Evolutionary conservation across 2,113 vertebrate species (phyloP).

Genomic region (Heteronetta atricapilla): DNA sequence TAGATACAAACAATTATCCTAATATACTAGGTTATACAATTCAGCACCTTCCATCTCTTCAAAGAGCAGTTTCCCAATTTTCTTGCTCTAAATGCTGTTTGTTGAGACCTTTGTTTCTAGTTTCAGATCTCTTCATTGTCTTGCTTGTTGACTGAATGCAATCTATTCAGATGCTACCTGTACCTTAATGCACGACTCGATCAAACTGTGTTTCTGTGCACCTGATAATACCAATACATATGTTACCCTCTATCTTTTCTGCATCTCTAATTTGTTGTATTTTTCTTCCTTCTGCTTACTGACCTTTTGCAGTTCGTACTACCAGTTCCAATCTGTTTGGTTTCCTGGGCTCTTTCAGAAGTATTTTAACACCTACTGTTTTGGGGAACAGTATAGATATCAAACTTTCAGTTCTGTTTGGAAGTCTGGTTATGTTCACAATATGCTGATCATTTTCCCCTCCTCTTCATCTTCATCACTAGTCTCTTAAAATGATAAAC

Average conservation of each 20-base stretch:
- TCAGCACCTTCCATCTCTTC: not conserved
- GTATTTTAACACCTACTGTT: not conserved
- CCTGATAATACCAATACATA: not conserved
- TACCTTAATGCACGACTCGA: not conserved
- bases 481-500: not conserved
- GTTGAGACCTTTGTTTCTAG: not conserved
- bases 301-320: not conserved
- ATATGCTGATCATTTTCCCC: not conserved
- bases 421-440: not conserved
- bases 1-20: not conserved
- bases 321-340: slow-evolving; percentile 22
- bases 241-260: not conserved
- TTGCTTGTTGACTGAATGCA: not conserved
- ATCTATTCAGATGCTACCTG: not conserved
- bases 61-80: not conserved
- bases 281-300: not conserved
- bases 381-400: not conserved
- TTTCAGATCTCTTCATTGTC: not conserved
- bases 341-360: not conserved
- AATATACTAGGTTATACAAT: rapidly evolving
- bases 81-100: not conserved
- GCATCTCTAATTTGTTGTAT: not conserved
- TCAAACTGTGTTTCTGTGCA: not conserved
- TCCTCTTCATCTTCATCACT: not conserved
- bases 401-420: slow-evolving; percentile 8